phyloP scores from a whole-genome alignment of 2,888 invertebrate genomes.

The Stenchaetothrips biformis region DNA sequence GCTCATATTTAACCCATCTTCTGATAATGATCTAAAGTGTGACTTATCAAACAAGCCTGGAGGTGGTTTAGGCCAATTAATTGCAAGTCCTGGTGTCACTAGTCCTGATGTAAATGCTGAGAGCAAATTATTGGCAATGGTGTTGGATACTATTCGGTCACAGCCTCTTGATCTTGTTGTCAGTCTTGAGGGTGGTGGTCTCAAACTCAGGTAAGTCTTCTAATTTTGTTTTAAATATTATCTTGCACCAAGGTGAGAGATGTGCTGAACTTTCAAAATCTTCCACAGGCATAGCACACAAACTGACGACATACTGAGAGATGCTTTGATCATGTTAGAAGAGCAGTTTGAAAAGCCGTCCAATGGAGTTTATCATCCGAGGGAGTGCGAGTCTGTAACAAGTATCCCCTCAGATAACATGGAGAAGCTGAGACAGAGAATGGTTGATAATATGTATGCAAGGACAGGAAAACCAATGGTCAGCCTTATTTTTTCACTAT shows the following conservation, averaged over 20 bases:
- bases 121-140: conserved; percentile 58
- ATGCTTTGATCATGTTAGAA: conserved; percentile 25
- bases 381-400: neutral
- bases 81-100: conserved; percentile 36
- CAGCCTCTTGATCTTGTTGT: conserved; percentile 46
- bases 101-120: conserved; percentile 43
- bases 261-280: neutral
- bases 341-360: conserved; percentile 18
- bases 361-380: conserved; percentile 22
- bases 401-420: neutral
- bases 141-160: conserved; percentile 50
- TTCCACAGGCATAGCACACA: conserved; percentile 13
- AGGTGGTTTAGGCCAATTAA: conserved; percentile 35
- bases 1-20: conserved; percentile 60
- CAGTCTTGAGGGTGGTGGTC: conserved; percentile 40
- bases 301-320: conserved; percentile 17
- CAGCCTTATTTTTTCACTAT: neutral
- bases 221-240: neutral
- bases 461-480: conserved; percentile 8
- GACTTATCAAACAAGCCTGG: conserved; percentile 36
- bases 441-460: conserved; percentile 6
- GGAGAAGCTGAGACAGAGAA: neutral
- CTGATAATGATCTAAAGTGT: conserved; percentile 47
- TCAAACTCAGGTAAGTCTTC: conserved; percentile 36
- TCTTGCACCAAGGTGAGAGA: neutral